Base-by-base conservation (phyloP, 1,140 invertebrate genomes). In the Trichonephila clavipes region DNA sequence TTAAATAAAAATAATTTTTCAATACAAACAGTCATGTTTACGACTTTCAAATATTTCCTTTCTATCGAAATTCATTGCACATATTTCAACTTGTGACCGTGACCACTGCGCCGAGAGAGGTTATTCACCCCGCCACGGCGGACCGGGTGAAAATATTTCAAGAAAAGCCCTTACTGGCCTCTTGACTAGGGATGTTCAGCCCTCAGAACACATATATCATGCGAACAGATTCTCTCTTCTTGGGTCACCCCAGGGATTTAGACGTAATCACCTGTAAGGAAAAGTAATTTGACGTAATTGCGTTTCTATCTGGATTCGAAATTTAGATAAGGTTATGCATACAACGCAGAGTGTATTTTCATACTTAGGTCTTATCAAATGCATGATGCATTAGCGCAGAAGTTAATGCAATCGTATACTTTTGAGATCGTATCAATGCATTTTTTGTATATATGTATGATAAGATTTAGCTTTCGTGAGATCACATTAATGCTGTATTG, bases 71-170 rank as follows among this genome's bases (percentile, higher is more conserved):
- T 77, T 77, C 72, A 34, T 12, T 10, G 24, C 72, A 77, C 72
- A 77, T 77, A 77, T 34, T 77, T 77, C 72, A 77, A 77, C 72
- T 77, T 77, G 24, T 77, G 72, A 77, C 72, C 72, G 72, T 77
- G 72, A 77, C 72, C 72, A 77, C 72, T 28, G 6, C 28, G 72
- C 28, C 34, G 28, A 28, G 34, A 40, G 72, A 77, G 72, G 72
- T 77, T 40, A 19, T 77, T 40, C 28, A 77, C 72, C 72, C 72
- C 14, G 3, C 72, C 34, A 34, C 3, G 24, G 40, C 34, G 72
- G 72, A 77, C 72, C 72, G 72, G 72, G 28, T 77, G 72, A 40
- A 77, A 77, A 77, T 77, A 77, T 77, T 77, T 77, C 72, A 18
- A 14, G 14, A 77, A 28, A 34, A 40, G 72, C 72, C 72, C 72